Evolutionary conservation across 2,888 invertebrate genomes (phyloP).

Genomic region (Dryobota labecula): DNA sequence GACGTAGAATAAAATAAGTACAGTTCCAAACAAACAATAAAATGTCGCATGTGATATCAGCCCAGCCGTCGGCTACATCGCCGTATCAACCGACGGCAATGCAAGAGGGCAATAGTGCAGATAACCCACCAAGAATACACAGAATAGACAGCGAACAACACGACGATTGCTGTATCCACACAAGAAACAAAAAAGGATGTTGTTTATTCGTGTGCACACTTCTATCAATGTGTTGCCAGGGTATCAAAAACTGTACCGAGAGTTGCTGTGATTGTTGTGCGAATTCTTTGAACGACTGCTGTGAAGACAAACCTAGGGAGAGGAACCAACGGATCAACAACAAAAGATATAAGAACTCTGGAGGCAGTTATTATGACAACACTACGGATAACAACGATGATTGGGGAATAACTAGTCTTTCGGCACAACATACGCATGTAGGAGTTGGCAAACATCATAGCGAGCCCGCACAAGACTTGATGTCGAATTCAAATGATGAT

Average conservation of each 20-base stretch:
- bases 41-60: conserved; percentile 65
- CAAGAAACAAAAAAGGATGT: conserved; percentile 60
- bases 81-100: conserved; percentile 65
- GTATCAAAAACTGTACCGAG: conserved; percentile 65
- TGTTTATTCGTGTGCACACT: conserved; percentile 61
- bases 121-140: conserved; percentile 47
- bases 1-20: conserved; percentile 22
- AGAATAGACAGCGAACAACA: conserved; percentile 47
- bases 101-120: conserved; percentile 39
- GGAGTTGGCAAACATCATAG: conserved; percentile 15
- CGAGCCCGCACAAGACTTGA: conserved; percentile 22
- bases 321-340: conserved; percentile 21
- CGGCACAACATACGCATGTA: conserved; percentile 15
- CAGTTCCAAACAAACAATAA: conserved; percentile 14
- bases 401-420: conserved; percentile 48
- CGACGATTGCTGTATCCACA: conserved; percentile 67
- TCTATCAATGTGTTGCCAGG: conserved; percentile 62
- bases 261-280: conserved; percentile 68
- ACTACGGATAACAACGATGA: conserved; percentile 39
- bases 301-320: conserved; percentile 65
- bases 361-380: conserved; percentile 30
- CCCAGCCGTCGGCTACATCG: conserved; percentile 64
- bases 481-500: conserved; percentile 17
- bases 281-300: conserved; percentile 65
- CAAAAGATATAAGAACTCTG: conserved; percentile 43